A percentile compares a stretch with the other conserved stretches of the same genome.
These are phyloP conservation scores for Poeciliopsis prolifica DNA, from an alignment of 2,113 vertebrate species.

Conservation along the genomic window DNA sequence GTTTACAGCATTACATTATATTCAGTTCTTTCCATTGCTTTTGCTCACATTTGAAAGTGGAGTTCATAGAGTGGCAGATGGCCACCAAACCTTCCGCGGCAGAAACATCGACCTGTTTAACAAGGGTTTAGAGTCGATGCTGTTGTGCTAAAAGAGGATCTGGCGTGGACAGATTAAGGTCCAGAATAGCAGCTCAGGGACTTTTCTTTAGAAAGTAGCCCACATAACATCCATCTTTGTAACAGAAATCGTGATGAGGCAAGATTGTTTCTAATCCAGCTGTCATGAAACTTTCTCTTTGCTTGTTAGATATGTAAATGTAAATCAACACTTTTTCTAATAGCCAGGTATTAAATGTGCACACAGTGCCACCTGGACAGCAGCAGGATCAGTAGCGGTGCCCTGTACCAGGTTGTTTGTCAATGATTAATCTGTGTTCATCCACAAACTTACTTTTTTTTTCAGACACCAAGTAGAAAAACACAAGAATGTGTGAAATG, in stretches of 20 bases:
- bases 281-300: conserved; percentile 1
- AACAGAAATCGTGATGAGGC: conserved; percentile 17
- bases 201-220: conserved; percentile 41
- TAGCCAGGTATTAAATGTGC: conserved; percentile 3
- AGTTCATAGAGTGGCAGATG: conserved; percentile 69
- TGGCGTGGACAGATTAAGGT: conserved; percentile 59
- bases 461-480: conserved; percentile 16
- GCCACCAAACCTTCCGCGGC: conserved; percentile 56
- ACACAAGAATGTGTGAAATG: conserved; percentile 31
- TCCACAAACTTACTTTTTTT: conserved; percentile 30
- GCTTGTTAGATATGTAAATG: neutral
- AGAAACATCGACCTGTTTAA: conserved; percentile 62
- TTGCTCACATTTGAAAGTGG: conserved; percentile 54
- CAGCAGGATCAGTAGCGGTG: conserved; percentile 31
- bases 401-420: conserved; percentile 27
- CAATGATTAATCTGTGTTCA: conserved; percentile 64
- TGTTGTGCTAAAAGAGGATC: conserved; percentile 61
- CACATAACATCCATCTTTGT: conserved; percentile 28
- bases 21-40: conserved; percentile 65
- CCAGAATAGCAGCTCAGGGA: conserved; percentile 35
- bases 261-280: conserved; percentile 7
- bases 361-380: conserved; percentile 32
- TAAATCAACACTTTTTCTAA: neutral
- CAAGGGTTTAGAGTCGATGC: conserved; percentile 54
- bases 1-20: conserved; percentile 7